These are phyloP conservation scores for Tyrophagus putrescentiae DNA, from an alignment of 1,140 invertebrate species.

Conservation along the genomic window DNA sequence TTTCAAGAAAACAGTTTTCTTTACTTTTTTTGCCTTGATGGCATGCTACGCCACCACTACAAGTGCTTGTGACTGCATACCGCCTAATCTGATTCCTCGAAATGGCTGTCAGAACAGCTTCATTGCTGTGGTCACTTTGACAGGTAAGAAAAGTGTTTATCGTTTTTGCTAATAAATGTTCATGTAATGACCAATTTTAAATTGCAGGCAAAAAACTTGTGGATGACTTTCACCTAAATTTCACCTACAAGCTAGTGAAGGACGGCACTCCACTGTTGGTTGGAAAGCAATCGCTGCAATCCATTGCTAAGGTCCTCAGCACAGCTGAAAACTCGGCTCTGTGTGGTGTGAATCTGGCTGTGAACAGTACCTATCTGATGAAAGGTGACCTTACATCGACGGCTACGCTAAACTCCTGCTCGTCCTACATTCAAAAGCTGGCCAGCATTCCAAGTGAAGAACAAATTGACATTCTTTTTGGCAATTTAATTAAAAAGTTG, in stretches of 20 bases:
- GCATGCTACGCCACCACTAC: too few relatives aligned
- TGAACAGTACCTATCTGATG: background rate
- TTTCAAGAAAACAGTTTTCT: too few relatives aligned
- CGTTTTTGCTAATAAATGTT: background rate
- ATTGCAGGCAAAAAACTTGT: background rate
- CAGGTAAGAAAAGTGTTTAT: background rate
- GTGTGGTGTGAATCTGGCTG: background rate
- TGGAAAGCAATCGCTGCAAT: too few relatives aligned
- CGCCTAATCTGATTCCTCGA: too few relatives aligned
- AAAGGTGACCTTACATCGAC: background rate
- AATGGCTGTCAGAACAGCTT: background rate
- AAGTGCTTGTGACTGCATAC: too few relatives aligned
- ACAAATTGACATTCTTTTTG: too few relatives aligned
- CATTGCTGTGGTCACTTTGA: background rate
- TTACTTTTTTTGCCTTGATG: too few relatives aligned
- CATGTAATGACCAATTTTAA: background rate
- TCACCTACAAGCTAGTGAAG: background rate
- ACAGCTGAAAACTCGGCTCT: background rate
- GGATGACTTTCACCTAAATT: background rate
- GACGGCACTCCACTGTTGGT: background rate
- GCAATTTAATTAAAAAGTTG: too few relatives aligned
- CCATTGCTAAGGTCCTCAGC: too few relatives aligned
- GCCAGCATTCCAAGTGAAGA: background rate
- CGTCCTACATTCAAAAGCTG: background rate
- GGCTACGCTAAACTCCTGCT: background rate